Conservation (phyloP, 2,888 invertebrate species). For the Leucozona laternaria region DNA sequence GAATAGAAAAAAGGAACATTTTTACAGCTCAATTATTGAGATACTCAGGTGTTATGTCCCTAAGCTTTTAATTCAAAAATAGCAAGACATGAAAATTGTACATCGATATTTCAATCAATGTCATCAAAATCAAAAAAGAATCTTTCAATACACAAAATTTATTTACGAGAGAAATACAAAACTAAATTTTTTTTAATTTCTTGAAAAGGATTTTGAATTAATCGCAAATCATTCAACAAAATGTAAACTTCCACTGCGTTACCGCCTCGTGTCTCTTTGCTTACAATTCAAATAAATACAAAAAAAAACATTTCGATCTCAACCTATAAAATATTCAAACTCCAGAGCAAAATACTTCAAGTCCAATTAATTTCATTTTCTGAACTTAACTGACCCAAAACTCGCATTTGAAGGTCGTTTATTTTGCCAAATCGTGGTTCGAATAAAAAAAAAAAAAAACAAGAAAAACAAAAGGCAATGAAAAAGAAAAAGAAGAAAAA, state of each 20-base stretch:
- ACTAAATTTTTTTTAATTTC: background rate
- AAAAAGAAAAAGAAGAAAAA: background rate
- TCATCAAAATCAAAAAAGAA: too few relatives aligned
- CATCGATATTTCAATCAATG: too few relatives aligned
- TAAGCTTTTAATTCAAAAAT: too few relatives aligned
- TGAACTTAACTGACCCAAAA: slow-evolving; percentile 31
- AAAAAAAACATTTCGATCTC: background rate
- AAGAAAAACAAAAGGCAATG: background rate
- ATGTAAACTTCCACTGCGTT: background rate
- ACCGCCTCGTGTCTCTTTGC: background rate
- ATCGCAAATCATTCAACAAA: background rate
- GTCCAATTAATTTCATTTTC: slow-evolving; percentile 31
- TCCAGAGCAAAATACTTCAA: slow-evolving; percentile 15
- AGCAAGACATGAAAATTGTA: too few relatives aligned
- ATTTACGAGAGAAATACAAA: background rate
- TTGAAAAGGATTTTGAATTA: background rate
- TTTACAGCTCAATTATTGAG: too few relatives aligned
- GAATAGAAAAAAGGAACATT: too few relatives aligned
- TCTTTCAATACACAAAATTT: background rate
- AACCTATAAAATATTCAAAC: slow-evolving; percentile 20
- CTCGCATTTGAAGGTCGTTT: slow-evolving; percentile 23
- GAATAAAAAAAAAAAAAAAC: background rate
- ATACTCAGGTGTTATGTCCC: too few relatives aligned
- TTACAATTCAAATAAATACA: background rate
- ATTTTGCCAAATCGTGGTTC: slow-evolving; percentile 3